These are phyloP conservation scores for Dromius quadrimaculatus DNA, from an alignment of 2,888 invertebrate species.

Conservation along the genomic window DNA sequence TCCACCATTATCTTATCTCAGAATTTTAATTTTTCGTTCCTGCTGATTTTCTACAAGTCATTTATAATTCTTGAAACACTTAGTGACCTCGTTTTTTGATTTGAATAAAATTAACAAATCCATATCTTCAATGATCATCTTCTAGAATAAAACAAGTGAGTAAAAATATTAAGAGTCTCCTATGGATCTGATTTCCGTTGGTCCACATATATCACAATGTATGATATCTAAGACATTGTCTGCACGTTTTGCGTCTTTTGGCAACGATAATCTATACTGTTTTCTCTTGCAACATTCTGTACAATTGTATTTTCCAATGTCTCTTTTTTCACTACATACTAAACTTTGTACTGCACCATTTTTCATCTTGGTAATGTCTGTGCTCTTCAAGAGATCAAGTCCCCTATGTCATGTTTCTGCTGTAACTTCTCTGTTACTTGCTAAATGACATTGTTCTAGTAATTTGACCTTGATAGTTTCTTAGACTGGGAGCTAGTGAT, in stretches of 20 bases:
- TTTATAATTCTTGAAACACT: conserved; percentile 55
- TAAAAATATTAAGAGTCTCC: conserved; percentile 50
- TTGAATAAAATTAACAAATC: conserved; percentile 54
- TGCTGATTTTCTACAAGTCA: conserved; percentile 54
- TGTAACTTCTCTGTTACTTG: neutral
- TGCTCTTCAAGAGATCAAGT: neutral
- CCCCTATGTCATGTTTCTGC: conserved; percentile 11
- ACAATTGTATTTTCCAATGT: conserved; percentile 38
- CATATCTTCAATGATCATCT: conserved; percentile 50
- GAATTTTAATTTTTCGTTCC: conserved; percentile 54
- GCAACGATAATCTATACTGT: conserved; percentile 43
- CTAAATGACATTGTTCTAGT: neutral
- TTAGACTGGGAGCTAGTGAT: no score
- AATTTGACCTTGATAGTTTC: neutral
- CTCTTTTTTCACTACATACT: neutral
- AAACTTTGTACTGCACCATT: conserved; percentile 1
- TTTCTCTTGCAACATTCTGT: conserved; percentile 45
- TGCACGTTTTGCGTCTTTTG: conserved; percentile 20
- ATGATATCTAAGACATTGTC: conserved; percentile 46
- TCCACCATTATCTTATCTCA: conserved; percentile 55
- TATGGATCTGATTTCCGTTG: conserved; percentile 49
- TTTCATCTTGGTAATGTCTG: neutral
- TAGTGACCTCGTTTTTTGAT: conserved; percentile 53
- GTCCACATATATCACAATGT: conserved; percentile 52
- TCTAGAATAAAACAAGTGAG: conserved; percentile 53